Conservation (phyloP, 2,797 vertebrate genomes). For the Thalassophryne amazonica region DNA sequence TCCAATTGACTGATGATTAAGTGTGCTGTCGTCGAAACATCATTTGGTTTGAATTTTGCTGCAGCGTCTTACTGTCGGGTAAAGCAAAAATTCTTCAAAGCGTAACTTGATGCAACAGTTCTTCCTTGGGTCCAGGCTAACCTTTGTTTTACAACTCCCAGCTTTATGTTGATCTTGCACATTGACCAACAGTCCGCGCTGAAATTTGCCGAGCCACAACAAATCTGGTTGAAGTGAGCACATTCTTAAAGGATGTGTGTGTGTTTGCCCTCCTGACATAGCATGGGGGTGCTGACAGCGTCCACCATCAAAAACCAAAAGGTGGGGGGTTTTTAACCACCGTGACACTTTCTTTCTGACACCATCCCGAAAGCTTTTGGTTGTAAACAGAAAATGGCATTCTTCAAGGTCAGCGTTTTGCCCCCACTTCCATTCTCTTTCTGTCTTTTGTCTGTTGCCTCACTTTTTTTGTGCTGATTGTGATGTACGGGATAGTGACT, state of each 20-base stretch:
- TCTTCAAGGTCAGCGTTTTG: conserved; percentile 64
- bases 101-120: conserved; percentile 10
- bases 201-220: conserved; percentile 40
- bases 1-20: too few relatives aligned
- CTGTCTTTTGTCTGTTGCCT: conserved; percentile 46
- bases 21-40: too few relatives aligned
- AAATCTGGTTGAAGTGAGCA: conserved; percentile 36
- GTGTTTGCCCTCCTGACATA: conserved; percentile 37
- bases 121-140: conserved; percentile 26
- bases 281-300: conserved; percentile 42
- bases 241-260: conserved; percentile 60
- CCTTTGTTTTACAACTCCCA: not conserved
- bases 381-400: conserved; percentile 69
- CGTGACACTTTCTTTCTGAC: conserved; percentile 59
- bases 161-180: conserved; percentile 51
- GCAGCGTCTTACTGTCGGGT: not conserved
- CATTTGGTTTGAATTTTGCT: too few relatives aligned
- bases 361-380: conserved; percentile 49
- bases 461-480: conserved; percentile 46
- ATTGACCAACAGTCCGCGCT: conserved; percentile 27
- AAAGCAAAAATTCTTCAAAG: conserved; percentile 17
- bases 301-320: conserved; percentile 16
- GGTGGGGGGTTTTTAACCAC: conserved; percentile 12
- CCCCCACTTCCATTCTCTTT: conserved; percentile 28
- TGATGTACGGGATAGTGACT: conserved; percentile 19